Base-by-base conservation (phyloP, 2,113 vertebrate genomes). In the Lutjanus erythropterus region DNA sequence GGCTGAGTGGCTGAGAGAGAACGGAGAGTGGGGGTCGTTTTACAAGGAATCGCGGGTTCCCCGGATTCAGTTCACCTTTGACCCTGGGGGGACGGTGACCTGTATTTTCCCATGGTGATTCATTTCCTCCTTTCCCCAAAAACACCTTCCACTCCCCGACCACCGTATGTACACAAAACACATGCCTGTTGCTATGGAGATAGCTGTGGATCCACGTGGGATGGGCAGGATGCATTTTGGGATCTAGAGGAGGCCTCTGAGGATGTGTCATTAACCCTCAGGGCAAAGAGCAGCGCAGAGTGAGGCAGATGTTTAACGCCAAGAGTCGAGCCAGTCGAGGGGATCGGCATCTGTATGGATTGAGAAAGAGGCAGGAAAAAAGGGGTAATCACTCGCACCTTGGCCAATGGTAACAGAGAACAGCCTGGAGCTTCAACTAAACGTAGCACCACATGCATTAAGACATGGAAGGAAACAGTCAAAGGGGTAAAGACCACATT, bases 71-170 rank as follows among this genome's bases (percentile, higher is more conserved):
- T 49, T 89, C 84, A 77, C 86, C 85, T 88, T 71, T 88, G 75
- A 90, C 90, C 80, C 78, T 27, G 9, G 0, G 15, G 74, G 59
- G 61, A 82, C 35, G 67, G 35, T 76, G 85, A 89, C 89, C 78
- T 89, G 69, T 78, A 79, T 87, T 82, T 88, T 79, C 75, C 83
- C 55, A 62, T 9, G 60, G 75, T 81, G 85, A 88, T 87, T 92
- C 59, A 92, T 90, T 93, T 91, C 88, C 86, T 86, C 35, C 59
- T 50, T 37, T 46, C 39, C 46, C 73, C 44, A 9, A 72, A 86
- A 85, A 68, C 67, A 67, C 47, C 65, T 73, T 71, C 33, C 33
- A 23, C 61, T 70, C 27, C 46, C 12, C 12, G 35, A 50, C 58
- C 58, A 44, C 59, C 1, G 0, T 71, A 58, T 78, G 80, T 84